Base-by-base conservation (phyloP, 1,140 invertebrate species). In the Drusus annulatus region DNA sequence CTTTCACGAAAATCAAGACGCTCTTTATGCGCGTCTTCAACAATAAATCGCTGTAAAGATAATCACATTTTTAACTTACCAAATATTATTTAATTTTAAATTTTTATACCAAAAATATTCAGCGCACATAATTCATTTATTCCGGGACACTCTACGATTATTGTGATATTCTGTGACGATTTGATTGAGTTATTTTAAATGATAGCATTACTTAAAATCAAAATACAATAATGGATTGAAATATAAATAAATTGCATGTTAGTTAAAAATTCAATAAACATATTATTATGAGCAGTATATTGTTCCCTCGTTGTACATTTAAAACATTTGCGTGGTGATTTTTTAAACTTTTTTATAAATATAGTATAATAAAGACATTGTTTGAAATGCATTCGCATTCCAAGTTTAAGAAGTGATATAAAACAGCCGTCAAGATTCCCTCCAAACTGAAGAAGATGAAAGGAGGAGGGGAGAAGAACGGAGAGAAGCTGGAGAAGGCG, bases 391-490 rank as follows among this genome's bases (percentile, higher is more conserved):
- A 52, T 71, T 21, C 50, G 68, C 50, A 71, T 71, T 71, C 50
- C 21, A 71, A 71, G 21, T 71, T 71, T 23, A 71, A 71, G 25
- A 25, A 71, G 45, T 52, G 68, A 52, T 25, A 52, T 25, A 13
- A 23, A 13, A 17, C 21, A 8, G 60, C 76, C 50, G 63, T 60
- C 81, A 80, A 83, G 76, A 83, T 83, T 83, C 81, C 81, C 54
- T 83, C 79, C 75, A 82, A 82, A 80, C 65, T 71, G 56, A 71
- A 78, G 13, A 80, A 78, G 52, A 82, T 82, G 81, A 82, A 82
- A 19, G 78, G 78, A 63, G 75, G 81, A 75, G 23, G 25, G 16
- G 51, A 54, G 51, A 54, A 56, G 69, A 54, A 23, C 15, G 51
- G 23, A 5, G 77, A 81, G 76, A 78, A 76, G 75, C 65, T 45